phyloP scores from a whole-genome alignment of 2,888 invertebrate species.

The Melanotus villosus region DNA sequence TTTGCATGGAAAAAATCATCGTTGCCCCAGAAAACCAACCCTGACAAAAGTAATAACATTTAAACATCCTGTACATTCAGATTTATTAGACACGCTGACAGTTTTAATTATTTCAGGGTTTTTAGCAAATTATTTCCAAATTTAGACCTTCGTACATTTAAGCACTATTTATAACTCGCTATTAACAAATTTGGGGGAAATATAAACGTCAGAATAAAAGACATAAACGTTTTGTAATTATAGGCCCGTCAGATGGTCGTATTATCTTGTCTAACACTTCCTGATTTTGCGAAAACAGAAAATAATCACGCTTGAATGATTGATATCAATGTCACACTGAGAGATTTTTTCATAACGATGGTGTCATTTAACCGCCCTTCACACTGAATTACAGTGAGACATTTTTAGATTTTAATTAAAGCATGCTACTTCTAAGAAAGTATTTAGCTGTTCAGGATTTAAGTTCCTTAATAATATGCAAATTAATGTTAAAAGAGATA shows the following conservation, averaged over 20 bases:
- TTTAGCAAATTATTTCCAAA: neutral
- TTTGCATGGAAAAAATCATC: neutral
- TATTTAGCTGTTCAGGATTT: too few species aligned
- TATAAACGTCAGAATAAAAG: neutral
- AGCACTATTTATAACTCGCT: neutral
- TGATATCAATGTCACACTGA: constrained; percentile 13
- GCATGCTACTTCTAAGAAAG: too few species aligned
- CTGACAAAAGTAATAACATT: neutral
- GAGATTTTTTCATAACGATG: neutral
- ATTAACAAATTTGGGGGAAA: neutral
- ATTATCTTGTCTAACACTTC: constrained; percentile 22
- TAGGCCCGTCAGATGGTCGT: too few species aligned
- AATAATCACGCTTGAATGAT: constrained; percentile 5
- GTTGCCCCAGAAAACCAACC: neutral
- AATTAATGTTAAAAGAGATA: too few species aligned
- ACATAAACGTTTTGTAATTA: neutral
- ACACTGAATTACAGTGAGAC: neutral
- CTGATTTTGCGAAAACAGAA: constrained; percentile 7
- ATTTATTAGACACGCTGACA: neutral
- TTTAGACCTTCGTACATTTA: neutral
- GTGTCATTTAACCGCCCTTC: constrained; percentile 4
- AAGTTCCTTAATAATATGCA: too few species aligned
- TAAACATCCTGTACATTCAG: neutral
- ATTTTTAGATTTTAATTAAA: too few species aligned
- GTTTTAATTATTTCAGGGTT: constrained; percentile 1